Evolutionary conservation across 1,140 invertebrate genomes (phyloP).

Genomic region (Steinernema khuongi): DNA sequence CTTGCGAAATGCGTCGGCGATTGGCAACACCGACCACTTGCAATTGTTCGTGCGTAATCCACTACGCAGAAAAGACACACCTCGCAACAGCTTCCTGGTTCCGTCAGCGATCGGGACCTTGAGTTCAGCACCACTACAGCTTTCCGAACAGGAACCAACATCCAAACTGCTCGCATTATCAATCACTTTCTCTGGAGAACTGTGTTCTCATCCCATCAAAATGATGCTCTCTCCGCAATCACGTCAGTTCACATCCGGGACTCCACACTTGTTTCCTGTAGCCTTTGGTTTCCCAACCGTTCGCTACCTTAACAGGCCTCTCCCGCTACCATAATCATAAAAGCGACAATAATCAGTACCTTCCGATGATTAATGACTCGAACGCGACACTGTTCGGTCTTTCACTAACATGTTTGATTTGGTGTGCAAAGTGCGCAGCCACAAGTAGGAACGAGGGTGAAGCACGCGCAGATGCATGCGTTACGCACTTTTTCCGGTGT

Average conservation of each 20-base stretch:
- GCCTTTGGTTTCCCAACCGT: too few relatives aligned
- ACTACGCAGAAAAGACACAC: neutral
- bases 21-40: neutral
- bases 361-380: neutral
- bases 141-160: too few relatives aligned
- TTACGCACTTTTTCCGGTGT: neutral
- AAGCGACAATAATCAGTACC: neutral
- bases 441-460: neutral
- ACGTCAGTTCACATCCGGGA: too few relatives aligned
- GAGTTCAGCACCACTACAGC: too few relatives aligned
- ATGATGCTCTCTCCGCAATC: too few relatives aligned
- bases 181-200: too few relatives aligned
- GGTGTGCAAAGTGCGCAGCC: neutral
- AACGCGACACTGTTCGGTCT: conserved; percentile 10
- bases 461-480: neutral
- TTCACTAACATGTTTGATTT: neutral
- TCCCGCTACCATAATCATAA: neutral
- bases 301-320: too few relatives aligned
- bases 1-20: conserved; percentile 2
- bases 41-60: neutral
- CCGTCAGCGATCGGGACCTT: neutral
- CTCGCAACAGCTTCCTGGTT: neutral
- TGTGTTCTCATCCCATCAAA: too few relatives aligned
- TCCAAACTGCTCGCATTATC: too few relatives aligned
- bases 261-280: too few relatives aligned